These are phyloP conservation scores for Hemiprocne comata DNA, from an alignment of 2,113 vertebrate genomes.

Conservation along the genomic window DNA sequence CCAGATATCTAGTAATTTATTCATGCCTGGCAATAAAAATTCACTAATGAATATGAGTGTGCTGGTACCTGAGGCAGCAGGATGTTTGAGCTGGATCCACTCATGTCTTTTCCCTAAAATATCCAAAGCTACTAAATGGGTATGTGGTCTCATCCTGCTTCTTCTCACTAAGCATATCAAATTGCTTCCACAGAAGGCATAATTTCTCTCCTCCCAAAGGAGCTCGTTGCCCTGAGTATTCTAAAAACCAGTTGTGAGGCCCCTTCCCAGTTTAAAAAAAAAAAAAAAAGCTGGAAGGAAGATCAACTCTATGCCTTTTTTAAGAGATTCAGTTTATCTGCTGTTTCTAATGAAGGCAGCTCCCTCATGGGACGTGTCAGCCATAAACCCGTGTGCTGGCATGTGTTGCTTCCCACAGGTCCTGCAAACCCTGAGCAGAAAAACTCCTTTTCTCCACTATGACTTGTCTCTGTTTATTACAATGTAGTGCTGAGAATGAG, in stretches of 20 bases:
- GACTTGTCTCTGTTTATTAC: background rate
- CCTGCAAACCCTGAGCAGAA: background rate
- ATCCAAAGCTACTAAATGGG: background rate
- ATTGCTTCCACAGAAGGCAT: background rate
- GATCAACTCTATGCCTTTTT: background rate
- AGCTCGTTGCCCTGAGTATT: background rate
- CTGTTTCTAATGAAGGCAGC: background rate
- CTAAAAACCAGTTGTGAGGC: background rate
- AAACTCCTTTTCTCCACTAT: background rate
- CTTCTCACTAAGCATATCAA: background rate
- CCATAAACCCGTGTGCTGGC: background rate
- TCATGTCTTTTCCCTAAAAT: background rate
- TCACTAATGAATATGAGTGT: slow-evolving; percentile 1
- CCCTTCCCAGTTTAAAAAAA: background rate
- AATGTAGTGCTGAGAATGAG: background rate
- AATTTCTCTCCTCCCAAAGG: background rate
- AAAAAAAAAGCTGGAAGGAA: background rate
- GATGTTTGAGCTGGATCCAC: slow-evolving; percentile 1
- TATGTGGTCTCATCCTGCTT: background rate
- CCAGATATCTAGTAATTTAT: slow-evolving; percentile 41
- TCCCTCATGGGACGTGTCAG: background rate
- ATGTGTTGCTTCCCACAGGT: background rate
- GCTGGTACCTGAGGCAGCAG: background rate
- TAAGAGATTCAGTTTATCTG: background rate
- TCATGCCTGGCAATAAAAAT: slow-evolving; percentile 34